Evolutionary conservation across 2,113 vertebrate genomes (phyloP), one percentile per base, ranked within the genome.

Genomic region (Ageneiosus marmoratus): DNA sequence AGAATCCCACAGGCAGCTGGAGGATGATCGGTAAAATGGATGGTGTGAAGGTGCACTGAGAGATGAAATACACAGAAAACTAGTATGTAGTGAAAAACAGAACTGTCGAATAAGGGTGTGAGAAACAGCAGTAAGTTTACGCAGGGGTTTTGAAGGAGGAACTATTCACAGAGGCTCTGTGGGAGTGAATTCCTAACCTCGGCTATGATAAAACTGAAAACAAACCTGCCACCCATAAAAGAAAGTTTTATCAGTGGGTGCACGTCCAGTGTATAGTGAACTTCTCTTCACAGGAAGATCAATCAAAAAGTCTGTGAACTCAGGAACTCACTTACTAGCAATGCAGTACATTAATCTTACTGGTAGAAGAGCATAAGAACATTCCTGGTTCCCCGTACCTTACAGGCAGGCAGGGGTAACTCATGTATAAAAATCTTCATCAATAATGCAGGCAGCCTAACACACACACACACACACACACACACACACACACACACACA

Each of bases 341-440:
- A 79, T 34, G 55, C 13, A 58, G 27, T 44, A 37, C 77, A 55
- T 79, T 41, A 70, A 85, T 81, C 56, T 72, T 58, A 79, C 62
- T 76, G 83, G 51, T 81, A 72, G 24, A 79, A 75, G 78, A 85
- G 51, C 77, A 72, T 29, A 79, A 79, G 78, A 27, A 29, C 74
- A 48, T 79, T 37, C 60, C 56, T 82, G 73, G 77, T 67, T 77
- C 81, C 88, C 82, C 85, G 83, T 65, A 63, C 86, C 84, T 82
- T 24, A 63, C 83, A 78, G 86, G 89, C 88, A 88, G 24, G 88
- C 88, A 88, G 34, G 4, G 22, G 90, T 91, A 94, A 92, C 90
- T 88, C 90, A 88, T 15, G 85, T 87, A 90, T 77, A 90, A 91
- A 91, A 90, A 87, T 86, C 89, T 89, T 88, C 91, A 92, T 93